These are phyloP conservation scores for Ectemnius lituratus DNA, from an alignment of 2,888 invertebrate species.

Conservation along the genomic window DNA sequence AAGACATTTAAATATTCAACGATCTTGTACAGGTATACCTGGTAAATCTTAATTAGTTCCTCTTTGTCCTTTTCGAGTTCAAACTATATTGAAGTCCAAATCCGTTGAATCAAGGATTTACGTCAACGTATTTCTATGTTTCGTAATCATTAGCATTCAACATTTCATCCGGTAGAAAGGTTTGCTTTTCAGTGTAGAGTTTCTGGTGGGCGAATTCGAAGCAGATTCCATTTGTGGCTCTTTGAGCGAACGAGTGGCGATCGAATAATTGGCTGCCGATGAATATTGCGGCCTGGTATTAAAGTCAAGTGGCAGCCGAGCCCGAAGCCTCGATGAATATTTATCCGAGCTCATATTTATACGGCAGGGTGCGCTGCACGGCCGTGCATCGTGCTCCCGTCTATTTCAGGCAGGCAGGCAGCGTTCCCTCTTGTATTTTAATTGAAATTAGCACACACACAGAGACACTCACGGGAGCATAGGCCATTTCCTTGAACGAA, in stretches of 20 bases:
- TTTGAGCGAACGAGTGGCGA: background rate
- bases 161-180: no score
- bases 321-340: background rate
- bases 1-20: no score
- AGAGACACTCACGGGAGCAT: slow-evolving; percentile 14
- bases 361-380: slow-evolving; percentile 6
- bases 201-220: background rate
- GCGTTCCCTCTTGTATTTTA: slow-evolving; percentile 14
- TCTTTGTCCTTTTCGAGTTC: no score
- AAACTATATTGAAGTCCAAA: no score
- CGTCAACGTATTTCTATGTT: no score
- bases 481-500: slow-evolving; percentile 62
- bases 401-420: slow-evolving; percentile 14
- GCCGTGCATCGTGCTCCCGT: background rate
- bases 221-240: background rate
- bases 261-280: background rate
- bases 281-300: background rate
- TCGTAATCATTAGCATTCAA: no score
- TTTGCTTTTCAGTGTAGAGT: no score
- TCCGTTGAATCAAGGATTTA: no score
- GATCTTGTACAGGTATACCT: no score
- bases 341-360: background rate
- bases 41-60: no score
- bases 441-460: slow-evolving; percentile 41
- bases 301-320: no score